Percentiles rank a stretch among this genome's conserved stretches.
Evolutionary conservation across 2,113 vertebrate species (phyloP).

Genomic region (Cephalopterus ornatus): DNA sequence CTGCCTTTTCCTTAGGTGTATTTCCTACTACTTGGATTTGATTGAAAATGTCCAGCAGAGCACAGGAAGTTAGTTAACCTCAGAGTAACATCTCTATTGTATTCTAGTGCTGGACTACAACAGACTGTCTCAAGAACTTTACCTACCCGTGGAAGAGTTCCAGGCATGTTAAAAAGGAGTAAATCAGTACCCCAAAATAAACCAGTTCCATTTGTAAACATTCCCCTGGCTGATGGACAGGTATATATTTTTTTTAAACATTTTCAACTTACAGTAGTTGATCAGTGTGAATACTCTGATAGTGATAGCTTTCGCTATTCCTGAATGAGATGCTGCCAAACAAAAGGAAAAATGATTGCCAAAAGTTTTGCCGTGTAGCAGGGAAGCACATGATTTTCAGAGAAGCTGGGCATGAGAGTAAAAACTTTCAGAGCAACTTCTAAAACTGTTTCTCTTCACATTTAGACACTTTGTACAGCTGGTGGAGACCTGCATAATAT

Average conservation of each 20-base stretch:
- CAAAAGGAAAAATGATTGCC: not conserved
- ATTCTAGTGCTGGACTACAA: not conserved
- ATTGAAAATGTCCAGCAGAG: not conserved
- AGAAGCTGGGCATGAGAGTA: not conserved
- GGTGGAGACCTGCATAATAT: constrained; percentile 64
- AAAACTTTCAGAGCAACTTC: not conserved
- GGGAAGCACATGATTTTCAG: not conserved
- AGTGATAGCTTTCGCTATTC: not conserved
- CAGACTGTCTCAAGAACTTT: not conserved
- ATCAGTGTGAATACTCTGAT: not conserved
- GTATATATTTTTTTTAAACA: not conserved
- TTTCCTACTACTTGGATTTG: not conserved
- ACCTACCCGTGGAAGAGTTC: not conserved
- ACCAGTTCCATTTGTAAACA: constrained; percentile 66
- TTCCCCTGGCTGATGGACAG: constrained; percentile 71
- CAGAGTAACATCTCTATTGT: not conserved
- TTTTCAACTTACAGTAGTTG: not conserved
- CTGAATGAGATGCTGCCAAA: not conserved
- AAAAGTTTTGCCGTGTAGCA: not conserved
- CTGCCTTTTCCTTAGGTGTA: not conserved
- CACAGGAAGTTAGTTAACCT: not conserved
- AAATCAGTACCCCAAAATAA: constrained; percentile 37
- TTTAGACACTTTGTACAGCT: constrained; percentile 61
- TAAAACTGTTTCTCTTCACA: not conserved
- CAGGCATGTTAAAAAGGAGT: constrained; percentile 19